Conservation (phyloP, 2,113 vertebrate genomes). For the Marcusenius ussheri region DNA sequence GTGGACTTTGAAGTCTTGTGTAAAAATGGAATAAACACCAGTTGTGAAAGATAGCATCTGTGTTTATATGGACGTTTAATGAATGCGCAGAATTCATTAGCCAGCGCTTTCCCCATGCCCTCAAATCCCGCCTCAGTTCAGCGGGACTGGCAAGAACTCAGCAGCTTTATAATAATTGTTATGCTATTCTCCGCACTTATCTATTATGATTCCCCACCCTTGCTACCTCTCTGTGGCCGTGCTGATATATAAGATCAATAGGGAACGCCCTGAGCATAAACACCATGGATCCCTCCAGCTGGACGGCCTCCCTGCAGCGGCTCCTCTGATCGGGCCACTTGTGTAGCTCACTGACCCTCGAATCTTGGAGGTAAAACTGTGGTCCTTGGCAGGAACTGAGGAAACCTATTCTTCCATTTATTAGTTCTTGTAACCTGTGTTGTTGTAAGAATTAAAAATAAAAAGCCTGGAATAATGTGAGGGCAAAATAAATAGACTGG, state of each 20-base stretch:
- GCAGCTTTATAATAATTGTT: slow-evolving; percentile 21
- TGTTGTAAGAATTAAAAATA: slow-evolving; percentile 59
- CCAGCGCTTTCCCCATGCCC: neutral
- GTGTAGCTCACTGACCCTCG: slow-evolving; percentile 41
- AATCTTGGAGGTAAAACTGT: slow-evolving; percentile 54
- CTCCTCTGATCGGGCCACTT: slow-evolving; percentile 25
- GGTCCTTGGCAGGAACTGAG: slow-evolving; percentile 53
- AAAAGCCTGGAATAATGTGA: slow-evolving; percentile 50
- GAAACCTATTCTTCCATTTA: slow-evolving; percentile 61
- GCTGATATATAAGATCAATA: slow-evolving; percentile 14
- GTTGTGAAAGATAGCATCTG: neutral
- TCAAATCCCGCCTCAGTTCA: neutral
- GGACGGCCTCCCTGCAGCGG: neutral
- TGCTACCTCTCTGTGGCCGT: neutral
- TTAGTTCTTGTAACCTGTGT: slow-evolving; percentile 55
- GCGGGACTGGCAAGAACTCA: neutral
- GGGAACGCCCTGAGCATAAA: slow-evolving; percentile 17
- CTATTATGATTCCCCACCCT: slow-evolving; percentile 13
- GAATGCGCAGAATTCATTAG: neutral
- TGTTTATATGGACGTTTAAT: slow-evolving; percentile 7
- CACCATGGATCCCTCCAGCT: neutral
- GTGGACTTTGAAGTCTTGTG: neutral
- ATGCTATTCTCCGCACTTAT: slow-evolving; percentile 18
- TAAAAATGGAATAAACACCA: slow-evolving; percentile 5
- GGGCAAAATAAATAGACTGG: slow-evolving; percentile 50